Conservation (phyloP, 30 jellyfish, hydroid and myxozoan genomes). For the Catostylus mosaicus region DNA sequence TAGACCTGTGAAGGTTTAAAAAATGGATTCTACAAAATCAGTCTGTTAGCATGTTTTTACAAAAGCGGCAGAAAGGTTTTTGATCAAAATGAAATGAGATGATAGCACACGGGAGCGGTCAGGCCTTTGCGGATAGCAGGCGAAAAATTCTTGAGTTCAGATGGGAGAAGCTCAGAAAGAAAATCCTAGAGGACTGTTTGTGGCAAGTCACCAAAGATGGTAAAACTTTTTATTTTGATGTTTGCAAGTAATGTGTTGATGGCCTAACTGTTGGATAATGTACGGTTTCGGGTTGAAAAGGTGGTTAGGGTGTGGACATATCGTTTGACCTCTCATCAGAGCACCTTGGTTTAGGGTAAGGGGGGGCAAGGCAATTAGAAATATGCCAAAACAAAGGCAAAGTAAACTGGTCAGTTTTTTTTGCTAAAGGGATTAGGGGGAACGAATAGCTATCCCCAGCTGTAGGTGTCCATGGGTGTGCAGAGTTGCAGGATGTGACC, state of each 20-base stretch:
- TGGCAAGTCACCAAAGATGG: conserved; percentile 81
- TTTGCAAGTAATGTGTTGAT: neutral
- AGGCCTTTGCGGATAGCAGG: conserved; percentile 33
- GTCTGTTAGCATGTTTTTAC: neutral
- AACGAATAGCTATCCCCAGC: too few relatives aligned
- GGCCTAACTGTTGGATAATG: neutral
- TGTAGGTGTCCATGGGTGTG: too few relatives aligned
- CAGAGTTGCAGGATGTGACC: too few relatives aligned
- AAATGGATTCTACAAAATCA: neutral
- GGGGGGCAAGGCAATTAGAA: too few relatives aligned
- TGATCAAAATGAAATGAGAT: conserved; percentile 2
- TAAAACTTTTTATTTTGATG: neutral
- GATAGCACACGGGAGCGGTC: neutral
- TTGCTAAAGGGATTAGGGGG: too few relatives aligned
- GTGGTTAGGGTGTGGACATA: too few relatives aligned
- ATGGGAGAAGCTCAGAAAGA: conserved; percentile 75
- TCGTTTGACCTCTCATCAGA: too few relatives aligned
- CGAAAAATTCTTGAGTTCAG: conserved; percentile 68
- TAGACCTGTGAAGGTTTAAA: conserved; percentile 11
- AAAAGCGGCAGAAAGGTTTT: neutral
- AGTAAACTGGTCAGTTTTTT: too few relatives aligned
- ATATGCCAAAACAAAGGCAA: too few relatives aligned
- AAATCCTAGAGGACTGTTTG: conserved; percentile 63
- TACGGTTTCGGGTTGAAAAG: too few relatives aligned
- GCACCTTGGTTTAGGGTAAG: too few relatives aligned